Evolutionary conservation across 2,797 vertebrate genomes (phyloP).

Genomic region (Anniella stebbinsi): DNA sequence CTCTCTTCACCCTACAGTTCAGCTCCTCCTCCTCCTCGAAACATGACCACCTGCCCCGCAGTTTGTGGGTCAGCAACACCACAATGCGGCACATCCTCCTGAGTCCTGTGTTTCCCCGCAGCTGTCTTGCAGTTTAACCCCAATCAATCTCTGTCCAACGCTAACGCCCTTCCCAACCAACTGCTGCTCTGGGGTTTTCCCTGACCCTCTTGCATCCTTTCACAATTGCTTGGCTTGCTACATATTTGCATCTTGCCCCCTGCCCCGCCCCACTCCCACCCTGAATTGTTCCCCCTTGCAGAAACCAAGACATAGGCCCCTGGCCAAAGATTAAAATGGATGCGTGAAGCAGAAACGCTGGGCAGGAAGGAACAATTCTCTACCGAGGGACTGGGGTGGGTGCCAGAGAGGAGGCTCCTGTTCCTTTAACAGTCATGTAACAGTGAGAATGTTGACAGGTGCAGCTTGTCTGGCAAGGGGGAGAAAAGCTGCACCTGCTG

Average conservation of each 20-base stretch:
- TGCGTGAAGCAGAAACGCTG: neutral
- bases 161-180: constrained; percentile 2
- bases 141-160: constrained; percentile 40
- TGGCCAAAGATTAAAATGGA: neutral
- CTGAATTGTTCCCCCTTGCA: constrained; percentile 2
- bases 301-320: neutral
- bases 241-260: neutral
- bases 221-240: neutral
- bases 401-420: neutral
- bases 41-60: constrained; percentile 12
- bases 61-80: constrained; percentile 10
- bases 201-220: neutral
- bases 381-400: neutral
- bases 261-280: neutral
- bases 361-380: neutral
- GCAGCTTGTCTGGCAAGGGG: neutral
- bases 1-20: constrained; percentile 5
- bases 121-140: constrained; percentile 42
- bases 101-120: constrained; percentile 8
- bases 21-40: constrained; percentile 14
- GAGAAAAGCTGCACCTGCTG: neutral
- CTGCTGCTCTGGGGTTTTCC: neutral
- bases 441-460: neutral
- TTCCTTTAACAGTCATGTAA: neutral
- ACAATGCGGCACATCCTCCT: neutral